These are phyloP conservation scores for Rhogogaster chlorosoma DNA, from an alignment of 2,888 invertebrate genomes.

Conservation along the genomic window DNA sequence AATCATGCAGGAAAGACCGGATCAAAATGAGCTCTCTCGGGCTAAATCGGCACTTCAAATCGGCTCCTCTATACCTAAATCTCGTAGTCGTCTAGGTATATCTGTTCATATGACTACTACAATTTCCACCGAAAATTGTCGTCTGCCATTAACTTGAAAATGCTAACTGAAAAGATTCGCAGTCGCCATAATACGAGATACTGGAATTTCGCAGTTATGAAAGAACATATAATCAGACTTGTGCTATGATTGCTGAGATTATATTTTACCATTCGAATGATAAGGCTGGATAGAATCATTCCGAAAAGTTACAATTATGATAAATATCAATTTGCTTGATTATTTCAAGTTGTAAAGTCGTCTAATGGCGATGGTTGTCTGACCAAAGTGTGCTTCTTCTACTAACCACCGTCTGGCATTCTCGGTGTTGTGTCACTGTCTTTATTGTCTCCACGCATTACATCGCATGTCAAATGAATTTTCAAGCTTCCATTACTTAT, in stretches of 20 bases:
- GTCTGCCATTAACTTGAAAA: neutral
- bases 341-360: neutral
- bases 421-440: neutral
- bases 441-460: neutral
- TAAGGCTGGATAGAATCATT: neutral
- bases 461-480: neutral
- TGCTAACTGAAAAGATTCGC: neutral
- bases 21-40: too few relatives aligned
- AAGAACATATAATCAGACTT: neutral
- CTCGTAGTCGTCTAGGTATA: too few relatives aligned
- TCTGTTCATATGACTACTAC: too few relatives aligned
- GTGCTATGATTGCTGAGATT: neutral
- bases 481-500: neutral
- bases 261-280: neutral
- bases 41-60: too few relatives aligned
- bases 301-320: neutral
- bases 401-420: neutral
- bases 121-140: too few relatives aligned
- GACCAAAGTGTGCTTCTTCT: neutral
- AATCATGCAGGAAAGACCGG: too few relatives aligned
- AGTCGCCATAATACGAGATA: neutral
- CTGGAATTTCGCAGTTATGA: neutral
- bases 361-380: constrained; percentile 2
- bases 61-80: too few relatives aligned
- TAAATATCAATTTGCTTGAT: neutral